Percentiles rank a stretch among this genome's conserved stretches.
phyloP scores from a whole-genome alignment of 2,113 vertebrate genomes.

The Alethe castanea region DNA sequence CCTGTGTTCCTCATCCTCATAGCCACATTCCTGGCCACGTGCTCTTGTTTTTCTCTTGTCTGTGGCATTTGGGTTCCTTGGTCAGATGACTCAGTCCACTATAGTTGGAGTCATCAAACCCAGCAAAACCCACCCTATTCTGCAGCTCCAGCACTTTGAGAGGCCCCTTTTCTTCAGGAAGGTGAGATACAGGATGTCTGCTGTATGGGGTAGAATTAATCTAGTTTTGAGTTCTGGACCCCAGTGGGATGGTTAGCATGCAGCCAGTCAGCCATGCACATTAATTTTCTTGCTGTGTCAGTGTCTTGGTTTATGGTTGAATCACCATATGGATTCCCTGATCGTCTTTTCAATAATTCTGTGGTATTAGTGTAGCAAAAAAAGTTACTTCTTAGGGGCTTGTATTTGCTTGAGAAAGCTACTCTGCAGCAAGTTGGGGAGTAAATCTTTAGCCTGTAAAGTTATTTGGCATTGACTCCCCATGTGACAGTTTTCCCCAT shows the following conservation, averaged over 20 bases:
- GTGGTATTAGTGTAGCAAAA: background rate
- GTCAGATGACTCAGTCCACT: background rate
- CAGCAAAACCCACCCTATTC: background rate
- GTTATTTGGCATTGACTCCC: background rate
- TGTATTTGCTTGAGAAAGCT: background rate
- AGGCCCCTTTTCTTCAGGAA: background rate
- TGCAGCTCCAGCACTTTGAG: background rate
- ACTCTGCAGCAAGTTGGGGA: background rate
- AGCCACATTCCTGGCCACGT: accelerated
- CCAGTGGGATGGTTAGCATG: background rate
- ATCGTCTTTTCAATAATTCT: background rate
- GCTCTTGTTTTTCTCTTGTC: background rate
- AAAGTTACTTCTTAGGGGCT: background rate
- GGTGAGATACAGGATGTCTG: background rate
- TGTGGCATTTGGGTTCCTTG: background rate
- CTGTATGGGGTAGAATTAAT: background rate
- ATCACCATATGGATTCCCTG: background rate
- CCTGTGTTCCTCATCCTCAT: background rate
- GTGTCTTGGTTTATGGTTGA: background rate
- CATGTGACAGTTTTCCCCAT: background rate
- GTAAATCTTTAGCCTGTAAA: background rate
- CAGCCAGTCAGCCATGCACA: background rate
- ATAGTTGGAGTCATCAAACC: background rate
- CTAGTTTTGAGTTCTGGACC: background rate
- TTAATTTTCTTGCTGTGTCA: background rate